A percentile compares a stretch with the other conserved stretches of the same genome.
Evolutionary conservation across 2,113 vertebrate species (phyloP).

Genomic region (Antechinus flavipes): DNA sequence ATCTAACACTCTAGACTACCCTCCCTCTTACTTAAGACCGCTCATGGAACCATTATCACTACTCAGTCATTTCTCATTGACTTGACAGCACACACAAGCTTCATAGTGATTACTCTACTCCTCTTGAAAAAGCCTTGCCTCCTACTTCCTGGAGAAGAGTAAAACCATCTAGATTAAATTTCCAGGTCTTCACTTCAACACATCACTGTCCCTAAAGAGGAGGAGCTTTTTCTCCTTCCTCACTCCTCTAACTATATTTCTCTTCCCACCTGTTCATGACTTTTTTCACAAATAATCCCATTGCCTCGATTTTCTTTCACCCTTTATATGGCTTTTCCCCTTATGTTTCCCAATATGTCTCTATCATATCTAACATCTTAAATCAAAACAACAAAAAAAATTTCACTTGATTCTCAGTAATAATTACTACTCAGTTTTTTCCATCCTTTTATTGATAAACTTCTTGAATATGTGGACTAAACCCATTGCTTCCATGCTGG

Average conservation of each 20-base stretch:
- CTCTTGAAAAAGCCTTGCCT: neutral
- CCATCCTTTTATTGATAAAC: neutral
- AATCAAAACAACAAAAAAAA: neutral
- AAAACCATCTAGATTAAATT: neutral
- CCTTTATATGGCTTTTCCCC: neutral
- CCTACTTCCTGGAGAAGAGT: neutral
- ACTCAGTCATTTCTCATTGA: neutral
- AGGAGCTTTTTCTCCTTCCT: neutral
- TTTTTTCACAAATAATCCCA: neutral
- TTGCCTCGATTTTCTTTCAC: neutral
- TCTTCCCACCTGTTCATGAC: neutral
- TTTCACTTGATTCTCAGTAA: neutral
- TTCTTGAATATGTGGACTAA: neutral
- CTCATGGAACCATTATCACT: neutral
- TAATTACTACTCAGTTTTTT: neutral
- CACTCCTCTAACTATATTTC: rapidly evolving
- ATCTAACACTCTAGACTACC: neutral
- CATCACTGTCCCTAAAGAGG: rapidly evolving
- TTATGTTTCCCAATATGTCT: neutral
- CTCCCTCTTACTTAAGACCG: neutral
- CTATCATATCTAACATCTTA: neutral
- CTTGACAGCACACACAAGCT: neutral
- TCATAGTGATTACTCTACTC: neutral
- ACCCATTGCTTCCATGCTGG: neutral
- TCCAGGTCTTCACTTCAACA: neutral